These are phyloP conservation scores for Taenaris catops DNA, from an alignment of 2,888 invertebrate species.

Conservation along the genomic window DNA sequence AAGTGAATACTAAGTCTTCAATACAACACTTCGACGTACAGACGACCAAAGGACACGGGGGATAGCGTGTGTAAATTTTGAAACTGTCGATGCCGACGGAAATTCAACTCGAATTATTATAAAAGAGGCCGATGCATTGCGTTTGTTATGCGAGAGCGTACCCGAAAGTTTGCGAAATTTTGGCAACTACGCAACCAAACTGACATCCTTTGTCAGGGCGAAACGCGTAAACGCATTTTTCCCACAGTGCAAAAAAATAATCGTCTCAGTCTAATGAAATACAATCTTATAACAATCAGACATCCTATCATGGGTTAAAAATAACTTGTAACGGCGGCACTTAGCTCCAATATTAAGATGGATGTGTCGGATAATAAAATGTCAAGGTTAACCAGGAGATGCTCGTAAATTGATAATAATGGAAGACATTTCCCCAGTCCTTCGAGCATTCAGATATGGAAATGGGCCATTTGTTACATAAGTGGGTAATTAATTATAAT, in stretches of 20 bases:
- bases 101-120: slow-evolving; percentile 38
- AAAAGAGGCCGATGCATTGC: slow-evolving; percentile 40
- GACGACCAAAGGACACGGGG: slow-evolving; percentile 48
- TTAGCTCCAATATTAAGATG: slow-evolving; percentile 5
- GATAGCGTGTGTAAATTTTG: slow-evolving; percentile 45
- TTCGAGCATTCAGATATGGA: slow-evolving; percentile 1
- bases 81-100: slow-evolving; percentile 37
- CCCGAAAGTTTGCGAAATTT: slow-evolving; percentile 60
- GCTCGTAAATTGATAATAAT: slow-evolving; percentile 10
- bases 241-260: too few species aligned
- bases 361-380: slow-evolving; percentile 9
- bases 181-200: slow-evolving; percentile 47
- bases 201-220: slow-evolving; percentile 41
- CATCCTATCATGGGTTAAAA: too few species aligned
- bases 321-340: too few species aligned
- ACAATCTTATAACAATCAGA: too few species aligned
- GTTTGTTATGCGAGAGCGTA: slow-evolving; percentile 54
- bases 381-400: slow-evolving; percentile 11
- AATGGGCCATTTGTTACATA: slow-evolving; percentile 7
- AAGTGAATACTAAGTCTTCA: slow-evolving; percentile 57
- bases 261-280: too few species aligned
- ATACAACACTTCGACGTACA: slow-evolving; percentile 40
- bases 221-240: too few species aligned
- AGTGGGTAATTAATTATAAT: slow-evolving; percentile 7
- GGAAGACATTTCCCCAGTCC: slow-evolving; percentile 5